phyloP scores from a whole-genome alignment of 1,140 invertebrate species.

The Coptotermes formosanus region DNA sequence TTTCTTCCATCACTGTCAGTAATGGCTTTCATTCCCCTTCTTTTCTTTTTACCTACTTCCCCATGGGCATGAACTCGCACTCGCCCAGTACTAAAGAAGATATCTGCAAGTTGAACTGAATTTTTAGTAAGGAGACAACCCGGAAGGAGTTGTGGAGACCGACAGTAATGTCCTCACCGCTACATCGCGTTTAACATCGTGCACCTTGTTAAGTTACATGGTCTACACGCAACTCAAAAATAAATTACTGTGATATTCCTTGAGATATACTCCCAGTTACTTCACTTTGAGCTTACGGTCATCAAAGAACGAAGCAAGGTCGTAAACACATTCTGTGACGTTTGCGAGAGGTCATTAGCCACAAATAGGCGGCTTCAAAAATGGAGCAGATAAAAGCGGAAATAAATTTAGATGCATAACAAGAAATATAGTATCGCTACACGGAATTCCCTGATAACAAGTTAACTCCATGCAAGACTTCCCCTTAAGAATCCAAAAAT shows the following conservation, averaged over 20 bases:
- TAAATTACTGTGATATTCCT: not conserved
- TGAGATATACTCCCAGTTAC: no score
- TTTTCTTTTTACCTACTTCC: constrained; percentile 20
- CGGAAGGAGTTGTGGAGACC: not conserved
- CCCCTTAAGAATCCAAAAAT: no score
- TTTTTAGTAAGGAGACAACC: not conserved
- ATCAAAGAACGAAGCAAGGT: no score
- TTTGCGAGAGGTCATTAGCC: no score
- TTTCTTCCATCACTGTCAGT: constrained; percentile 46
- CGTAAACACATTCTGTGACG: no score
- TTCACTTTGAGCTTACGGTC: no score
- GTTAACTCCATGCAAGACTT: no score
- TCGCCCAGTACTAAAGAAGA: not conserved
- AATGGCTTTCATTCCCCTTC: constrained; percentile 48
- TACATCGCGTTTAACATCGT: not conserved
- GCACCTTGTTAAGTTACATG: not conserved
- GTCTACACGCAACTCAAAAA: not conserved
- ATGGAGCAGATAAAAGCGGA: no score
- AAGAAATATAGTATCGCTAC: no score
- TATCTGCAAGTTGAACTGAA: not conserved
- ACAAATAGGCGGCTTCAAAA: no score
- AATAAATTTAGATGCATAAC: no score
- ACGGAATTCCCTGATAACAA: no score
- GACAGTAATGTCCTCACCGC: not conserved
- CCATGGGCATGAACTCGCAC: not conserved